These are phyloP conservation scores for Sebastes itinus DNA, from an alignment of 2,797 vertebrate species.

Conservation along the genomic window DNA sequence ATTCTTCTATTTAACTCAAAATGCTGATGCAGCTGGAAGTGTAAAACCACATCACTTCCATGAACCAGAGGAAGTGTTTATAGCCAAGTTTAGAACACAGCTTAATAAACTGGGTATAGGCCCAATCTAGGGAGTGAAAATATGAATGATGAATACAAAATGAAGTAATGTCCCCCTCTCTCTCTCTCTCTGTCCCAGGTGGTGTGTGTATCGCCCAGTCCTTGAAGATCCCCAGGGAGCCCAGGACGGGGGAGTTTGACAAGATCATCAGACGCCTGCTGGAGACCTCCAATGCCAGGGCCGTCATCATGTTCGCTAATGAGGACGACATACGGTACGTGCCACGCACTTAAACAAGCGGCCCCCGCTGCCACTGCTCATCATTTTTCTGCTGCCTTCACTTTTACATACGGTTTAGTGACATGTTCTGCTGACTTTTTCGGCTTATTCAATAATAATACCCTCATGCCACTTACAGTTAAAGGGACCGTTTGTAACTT, in stretches of 20 bases:
- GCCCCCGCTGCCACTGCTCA: not conserved
- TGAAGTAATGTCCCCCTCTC: not conserved
- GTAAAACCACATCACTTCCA: not conserved
- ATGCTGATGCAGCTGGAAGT: not conserved
- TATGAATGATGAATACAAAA: not conserved
- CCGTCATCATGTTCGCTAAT: slow-evolving; percentile 92
- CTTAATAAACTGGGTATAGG: not conserved
- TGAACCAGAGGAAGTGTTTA: not conserved
- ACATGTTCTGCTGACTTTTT: not conserved
- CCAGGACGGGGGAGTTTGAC: slow-evolving; percentile 89
- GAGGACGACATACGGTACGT: slow-evolving; percentile 94
- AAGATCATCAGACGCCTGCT: slow-evolving; percentile 92
- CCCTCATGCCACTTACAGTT: not conserved
- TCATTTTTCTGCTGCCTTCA: not conserved
- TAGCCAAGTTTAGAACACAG: not conserved
- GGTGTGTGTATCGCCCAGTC: slow-evolving; percentile 95
- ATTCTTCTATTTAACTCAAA: not conserved
- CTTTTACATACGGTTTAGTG: not conserved
- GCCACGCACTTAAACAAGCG: not conserved
- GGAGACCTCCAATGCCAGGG: slow-evolving; percentile 93
- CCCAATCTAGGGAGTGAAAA: not conserved
- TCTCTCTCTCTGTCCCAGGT: slow-evolving; percentile 71
- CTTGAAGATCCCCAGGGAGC: slow-evolving; percentile 94
- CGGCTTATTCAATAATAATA: not conserved
- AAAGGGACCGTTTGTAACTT: not conserved